These are phyloP conservation scores for Hylaeus anthracinus DNA, from an alignment of 1,140 invertebrate genomes.

Conservation along the genomic window DNA sequence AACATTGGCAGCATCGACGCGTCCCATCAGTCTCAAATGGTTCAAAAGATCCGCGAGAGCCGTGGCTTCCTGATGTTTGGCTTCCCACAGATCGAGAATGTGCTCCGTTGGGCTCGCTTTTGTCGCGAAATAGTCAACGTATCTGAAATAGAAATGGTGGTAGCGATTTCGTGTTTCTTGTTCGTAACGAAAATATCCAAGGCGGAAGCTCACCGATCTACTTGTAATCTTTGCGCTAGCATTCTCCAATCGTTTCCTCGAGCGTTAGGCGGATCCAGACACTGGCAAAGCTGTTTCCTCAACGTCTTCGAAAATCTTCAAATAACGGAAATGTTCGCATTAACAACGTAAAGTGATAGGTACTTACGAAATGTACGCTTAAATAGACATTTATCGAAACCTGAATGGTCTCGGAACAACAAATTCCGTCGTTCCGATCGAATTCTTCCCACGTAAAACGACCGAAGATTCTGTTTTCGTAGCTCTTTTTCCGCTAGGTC, in stretches of 20 bases:
- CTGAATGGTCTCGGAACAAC: slow-evolving; percentile 83
- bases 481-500: slow-evolving; percentile 47
- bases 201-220: slow-evolving; percentile 87
- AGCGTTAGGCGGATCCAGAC: slow-evolving; percentile 93
- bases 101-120: slow-evolving; percentile 97
- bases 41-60: slow-evolving; percentile 93
- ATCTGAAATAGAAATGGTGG: slow-evolving; percentile 81
- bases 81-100: slow-evolving; percentile 97
- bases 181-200: too few species aligned
- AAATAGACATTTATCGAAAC: slow-evolving; percentile 26
- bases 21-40: slow-evolving; percentile 94
- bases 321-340: background rate
- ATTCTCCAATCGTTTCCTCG: slow-evolving; percentile 97
- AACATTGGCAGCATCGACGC: slow-evolving; percentile 93
- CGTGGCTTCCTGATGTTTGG: slow-evolving; percentile 91
- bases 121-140: slow-evolving; percentile 97
- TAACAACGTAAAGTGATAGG: background rate
- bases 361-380: background rate
- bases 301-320: slow-evolving; percentile 74
- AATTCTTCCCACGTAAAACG: slow-evolving; percentile 61
- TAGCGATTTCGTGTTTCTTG: background rate
- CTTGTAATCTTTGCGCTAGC: slow-evolving; percentile 92
- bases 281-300: slow-evolving; percentile 91
- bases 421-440: slow-evolving; percentile 70
- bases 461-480: slow-evolving; percentile 59